Evolutionary conservation across 2,113 vertebrate genomes (phyloP).

Genomic region (Indri indri): DNA sequence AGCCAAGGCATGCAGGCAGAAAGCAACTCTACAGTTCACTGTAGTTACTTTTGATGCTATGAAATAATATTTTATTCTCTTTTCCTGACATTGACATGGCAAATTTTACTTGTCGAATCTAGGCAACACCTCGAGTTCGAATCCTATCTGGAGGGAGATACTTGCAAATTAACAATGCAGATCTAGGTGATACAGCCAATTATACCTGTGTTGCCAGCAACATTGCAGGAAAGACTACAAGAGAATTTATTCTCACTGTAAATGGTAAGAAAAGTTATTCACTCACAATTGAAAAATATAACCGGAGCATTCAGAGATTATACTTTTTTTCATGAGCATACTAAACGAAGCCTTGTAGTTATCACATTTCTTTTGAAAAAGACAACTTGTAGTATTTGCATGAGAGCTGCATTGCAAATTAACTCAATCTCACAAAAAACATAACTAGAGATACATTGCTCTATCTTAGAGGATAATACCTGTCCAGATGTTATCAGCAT

Average conservation of each 20-base stretch:
- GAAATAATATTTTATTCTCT: neutral
- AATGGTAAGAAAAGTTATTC: constrained; percentile 86
- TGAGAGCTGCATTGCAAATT: neutral
- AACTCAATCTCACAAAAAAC: neutral
- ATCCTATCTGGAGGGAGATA: constrained; percentile 93
- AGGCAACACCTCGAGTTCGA: constrained; percentile 92
- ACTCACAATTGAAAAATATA: neutral
- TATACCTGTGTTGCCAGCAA: constrained; percentile 96
- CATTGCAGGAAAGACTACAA: constrained; percentile 90
- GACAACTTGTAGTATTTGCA: neutral
- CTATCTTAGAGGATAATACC: neutral
- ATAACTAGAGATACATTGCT: neutral
- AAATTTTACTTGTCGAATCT: constrained; percentile 51
- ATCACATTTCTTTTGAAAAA: constrained; percentile 19
- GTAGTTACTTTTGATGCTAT: neutral
- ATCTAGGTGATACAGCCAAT: constrained; percentile 88
- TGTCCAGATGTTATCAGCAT: neutral
- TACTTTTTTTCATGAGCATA: neutral
- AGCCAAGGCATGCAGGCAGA: neutral
- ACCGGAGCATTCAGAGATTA: neutral
- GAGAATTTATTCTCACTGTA: constrained; percentile 91
- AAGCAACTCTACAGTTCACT: neutral
- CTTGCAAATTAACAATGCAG: constrained; percentile 95
- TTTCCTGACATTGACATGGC: neutral
- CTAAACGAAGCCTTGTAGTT: neutral